These are phyloP conservation scores for Portunus trituberculatus DNA, from an alignment of 1,140 invertebrate genomes.

Conservation along the genomic window DNA sequence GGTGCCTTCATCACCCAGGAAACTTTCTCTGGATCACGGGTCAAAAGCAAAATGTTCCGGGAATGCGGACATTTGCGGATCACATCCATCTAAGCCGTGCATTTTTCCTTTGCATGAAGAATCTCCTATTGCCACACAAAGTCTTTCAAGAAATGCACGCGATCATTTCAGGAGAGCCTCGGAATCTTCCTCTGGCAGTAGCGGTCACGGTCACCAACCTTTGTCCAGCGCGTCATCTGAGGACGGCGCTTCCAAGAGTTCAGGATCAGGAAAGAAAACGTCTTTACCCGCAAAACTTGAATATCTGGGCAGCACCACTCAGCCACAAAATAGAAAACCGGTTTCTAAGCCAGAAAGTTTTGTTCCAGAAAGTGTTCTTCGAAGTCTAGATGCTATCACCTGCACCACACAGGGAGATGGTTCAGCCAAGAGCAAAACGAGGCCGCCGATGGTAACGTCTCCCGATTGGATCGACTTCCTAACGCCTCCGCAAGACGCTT, in stretches of 20 bases:
- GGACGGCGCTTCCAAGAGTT: neutral
- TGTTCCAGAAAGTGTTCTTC: neutral
- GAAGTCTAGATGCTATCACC: neutral
- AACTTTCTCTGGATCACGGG: constrained; percentile 47
- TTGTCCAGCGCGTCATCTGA: neutral
- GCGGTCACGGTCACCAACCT: constrained; percentile 15
- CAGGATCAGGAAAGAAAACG: neutral
- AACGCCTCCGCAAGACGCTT: constrained; percentile 54
- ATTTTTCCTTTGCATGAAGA: neutral
- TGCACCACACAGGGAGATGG: neutral
- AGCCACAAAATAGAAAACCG: neutral
- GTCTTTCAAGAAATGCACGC: constrained; percentile 38
- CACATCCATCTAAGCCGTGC: neutral
- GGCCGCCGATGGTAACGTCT: constrained; percentile 35
- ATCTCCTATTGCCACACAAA: neutral
- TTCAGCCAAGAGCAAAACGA: neutral
- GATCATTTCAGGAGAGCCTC: neutral
- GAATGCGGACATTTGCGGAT: constrained; percentile 25
- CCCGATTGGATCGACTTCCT: constrained; percentile 64
- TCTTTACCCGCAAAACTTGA: neutral
- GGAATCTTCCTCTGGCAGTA: neutral
- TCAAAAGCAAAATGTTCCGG: neutral
- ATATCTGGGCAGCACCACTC: neutral
- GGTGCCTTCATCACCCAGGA: constrained; percentile 62
- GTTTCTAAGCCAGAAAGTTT: neutral